Evolutionary conservation across 2,797 vertebrate species (phyloP).

Genomic region (Pelodytes ibericus): DNA sequence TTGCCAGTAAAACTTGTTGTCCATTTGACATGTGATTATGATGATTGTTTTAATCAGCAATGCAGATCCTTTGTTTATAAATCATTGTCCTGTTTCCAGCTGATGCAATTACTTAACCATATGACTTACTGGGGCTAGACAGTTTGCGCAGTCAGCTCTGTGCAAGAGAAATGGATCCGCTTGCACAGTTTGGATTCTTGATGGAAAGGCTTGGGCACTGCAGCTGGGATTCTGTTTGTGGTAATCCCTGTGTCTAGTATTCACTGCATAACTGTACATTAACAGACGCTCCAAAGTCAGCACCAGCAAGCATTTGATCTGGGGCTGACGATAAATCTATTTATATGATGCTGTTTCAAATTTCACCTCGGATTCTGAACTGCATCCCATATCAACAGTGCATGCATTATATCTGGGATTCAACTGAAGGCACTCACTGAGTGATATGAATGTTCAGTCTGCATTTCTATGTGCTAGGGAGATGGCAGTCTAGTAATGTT

Average conservation of each 20-base stretch:
- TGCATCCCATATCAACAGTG: too few species aligned
- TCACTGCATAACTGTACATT: conserved; percentile 2
- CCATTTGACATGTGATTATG: neutral
- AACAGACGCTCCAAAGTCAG: neutral
- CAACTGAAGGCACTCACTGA: too few species aligned
- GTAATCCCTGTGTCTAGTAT: neutral
- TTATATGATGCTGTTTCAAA: neutral
- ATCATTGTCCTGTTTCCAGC: neutral
- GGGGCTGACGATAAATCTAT: neutral
- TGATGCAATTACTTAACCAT: conserved; percentile 6
- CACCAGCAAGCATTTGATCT: neutral
- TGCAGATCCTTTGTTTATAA: neutral
- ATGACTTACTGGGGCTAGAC: neutral
- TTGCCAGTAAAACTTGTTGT: neutral
- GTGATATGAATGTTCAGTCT: too few species aligned
- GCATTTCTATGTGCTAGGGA: too few species aligned
- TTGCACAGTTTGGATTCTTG: neutral
- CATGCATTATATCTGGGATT: neutral
- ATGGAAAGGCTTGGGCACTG: neutral
- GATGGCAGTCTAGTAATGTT: too few species aligned
- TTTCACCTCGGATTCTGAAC: neutral
- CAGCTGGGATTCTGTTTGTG: neutral
- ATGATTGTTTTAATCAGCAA: neutral
- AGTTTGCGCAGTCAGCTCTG: conserved; percentile 8
- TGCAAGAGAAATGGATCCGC: neutral